A percentile compares a stretch with the other conserved stretches of the same genome.
phyloP scores from a whole-genome alignment of 2,797 vertebrate species.

The Poecilia velifera region DNA sequence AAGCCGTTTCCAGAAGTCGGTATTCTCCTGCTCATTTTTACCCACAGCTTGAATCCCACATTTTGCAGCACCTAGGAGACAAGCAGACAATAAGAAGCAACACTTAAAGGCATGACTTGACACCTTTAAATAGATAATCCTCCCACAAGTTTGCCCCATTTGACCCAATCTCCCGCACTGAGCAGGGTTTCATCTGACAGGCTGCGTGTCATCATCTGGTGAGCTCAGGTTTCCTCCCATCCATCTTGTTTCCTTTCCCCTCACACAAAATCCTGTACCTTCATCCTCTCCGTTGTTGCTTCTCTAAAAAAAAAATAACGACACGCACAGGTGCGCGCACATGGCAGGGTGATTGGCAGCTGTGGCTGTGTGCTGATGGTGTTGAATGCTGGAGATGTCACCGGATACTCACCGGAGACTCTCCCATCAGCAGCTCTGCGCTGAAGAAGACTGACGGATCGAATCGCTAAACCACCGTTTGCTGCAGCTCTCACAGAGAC shows the following conservation, averaged over 20 bases:
- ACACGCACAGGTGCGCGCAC: background rate
- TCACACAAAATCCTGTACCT: constrained; percentile 14
- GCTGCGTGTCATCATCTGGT: constrained; percentile 38
- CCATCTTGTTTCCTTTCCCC: constrained; percentile 29
- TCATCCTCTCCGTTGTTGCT: constrained; percentile 4
- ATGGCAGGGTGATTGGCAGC: constrained; percentile 45
- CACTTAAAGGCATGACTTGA: constrained; percentile 17
- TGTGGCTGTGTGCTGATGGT: constrained; percentile 43
- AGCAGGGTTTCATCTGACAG: constrained; percentile 34
- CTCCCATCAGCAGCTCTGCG: constrained; percentile 37
- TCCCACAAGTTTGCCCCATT: constrained; percentile 16
- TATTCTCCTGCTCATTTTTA: background rate
- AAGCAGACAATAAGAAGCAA: constrained; percentile 5
- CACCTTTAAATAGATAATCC: constrained; percentile 1
- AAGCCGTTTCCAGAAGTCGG: background rate
- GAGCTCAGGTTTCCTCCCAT: constrained; percentile 26
- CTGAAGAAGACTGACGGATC: constrained; percentile 55
- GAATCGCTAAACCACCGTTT: constrained; percentile 23
- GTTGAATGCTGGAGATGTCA: constrained; percentile 60
- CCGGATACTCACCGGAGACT: constrained; percentile 38
- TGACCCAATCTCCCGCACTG: constrained; percentile 18
- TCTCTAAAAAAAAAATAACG: constrained; percentile 2
- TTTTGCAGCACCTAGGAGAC: constrained; percentile 11
- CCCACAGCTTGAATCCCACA: constrained; percentile 1
- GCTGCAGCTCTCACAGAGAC: constrained; percentile 46